phyloP scores from a whole-genome alignment of 2,113 vertebrate genomes.

The Chiloscyllium plagiosum region DNA sequence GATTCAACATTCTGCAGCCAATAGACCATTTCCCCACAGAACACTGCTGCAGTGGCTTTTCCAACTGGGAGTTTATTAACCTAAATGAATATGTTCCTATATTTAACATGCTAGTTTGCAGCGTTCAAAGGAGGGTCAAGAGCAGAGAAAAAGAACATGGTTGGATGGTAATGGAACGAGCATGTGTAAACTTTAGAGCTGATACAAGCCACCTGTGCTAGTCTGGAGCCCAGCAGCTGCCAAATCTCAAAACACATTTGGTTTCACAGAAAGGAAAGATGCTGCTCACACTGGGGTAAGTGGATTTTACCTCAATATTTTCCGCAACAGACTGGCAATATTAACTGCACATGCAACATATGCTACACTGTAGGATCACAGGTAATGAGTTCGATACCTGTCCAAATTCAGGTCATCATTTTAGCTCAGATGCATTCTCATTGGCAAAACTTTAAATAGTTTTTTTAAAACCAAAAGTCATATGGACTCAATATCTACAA shows the following conservation, averaged over 20 bases:
- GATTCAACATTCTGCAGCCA: background rate
- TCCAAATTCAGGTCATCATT: background rate
- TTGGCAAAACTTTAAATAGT: background rate
- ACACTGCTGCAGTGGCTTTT: background rate
- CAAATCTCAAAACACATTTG: background rate
- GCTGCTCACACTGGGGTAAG: background rate
- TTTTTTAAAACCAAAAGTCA: background rate
- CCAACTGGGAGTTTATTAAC: background rate
- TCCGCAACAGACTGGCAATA: too few species aligned
- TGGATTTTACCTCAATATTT: background rate
- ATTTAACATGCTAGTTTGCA: background rate
- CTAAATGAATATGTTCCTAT: background rate
- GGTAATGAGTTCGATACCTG: background rate
- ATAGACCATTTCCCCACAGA: background rate
- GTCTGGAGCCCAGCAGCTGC: background rate
- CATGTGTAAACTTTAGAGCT: background rate
- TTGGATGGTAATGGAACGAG: background rate
- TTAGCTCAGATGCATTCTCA: background rate
- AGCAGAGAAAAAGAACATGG: background rate
- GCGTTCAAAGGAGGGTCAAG: background rate
- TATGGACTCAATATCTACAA: slow-evolving; percentile 23
- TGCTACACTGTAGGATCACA: background rate
- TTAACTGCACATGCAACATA: background rate
- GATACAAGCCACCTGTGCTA: background rate
- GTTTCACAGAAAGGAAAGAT: background rate